These are phyloP conservation scores for Cotesia chilonis DNA, from an alignment of 1,140 invertebrate species.

Conservation along the genomic window DNA sequence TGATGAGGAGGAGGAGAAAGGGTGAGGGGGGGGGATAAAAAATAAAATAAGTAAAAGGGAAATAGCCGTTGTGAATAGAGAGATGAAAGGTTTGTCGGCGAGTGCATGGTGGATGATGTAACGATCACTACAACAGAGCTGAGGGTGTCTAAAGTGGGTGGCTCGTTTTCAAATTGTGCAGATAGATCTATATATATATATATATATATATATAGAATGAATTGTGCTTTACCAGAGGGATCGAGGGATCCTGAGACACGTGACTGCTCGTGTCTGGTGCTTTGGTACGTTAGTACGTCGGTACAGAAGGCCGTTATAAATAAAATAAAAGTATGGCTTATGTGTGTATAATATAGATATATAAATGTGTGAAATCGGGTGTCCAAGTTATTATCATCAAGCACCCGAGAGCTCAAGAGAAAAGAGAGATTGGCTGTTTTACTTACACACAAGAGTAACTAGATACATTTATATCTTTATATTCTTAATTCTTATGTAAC, in stretches of 20 bases:
- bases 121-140: not conserved
- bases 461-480: not conserved
- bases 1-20: slow-evolving; percentile 12
- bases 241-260: slow-evolving; percentile 23
- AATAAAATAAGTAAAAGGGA: slow-evolving; percentile 40
- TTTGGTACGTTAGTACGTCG: not conserved
- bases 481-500: too few species aligned
- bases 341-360: not conserved
- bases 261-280: slow-evolving; percentile 35
- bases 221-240: slow-evolving; percentile 2
- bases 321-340: slow-evolving; percentile 29
- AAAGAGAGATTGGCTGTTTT: slow-evolving; percentile 10
- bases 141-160: slow-evolving; percentile 39
- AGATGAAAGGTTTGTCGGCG: slow-evolving; percentile 19
- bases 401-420: not conserved
- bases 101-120: not conserved
- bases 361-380: too few species aligned
- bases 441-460: too few species aligned
- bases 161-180: slow-evolving; percentile 20
- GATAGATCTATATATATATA: not conserved
- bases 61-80: slow-evolving; percentile 41
- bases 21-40: not conserved
- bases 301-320: slow-evolving; percentile 22
- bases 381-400: slow-evolving; percentile 3
- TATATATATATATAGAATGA: not conserved